Evolutionary conservation across 2,888 invertebrate species (phyloP), one percentile per base, ranked within the genome.

Genomic region (Halocaridina rubra): DNA sequence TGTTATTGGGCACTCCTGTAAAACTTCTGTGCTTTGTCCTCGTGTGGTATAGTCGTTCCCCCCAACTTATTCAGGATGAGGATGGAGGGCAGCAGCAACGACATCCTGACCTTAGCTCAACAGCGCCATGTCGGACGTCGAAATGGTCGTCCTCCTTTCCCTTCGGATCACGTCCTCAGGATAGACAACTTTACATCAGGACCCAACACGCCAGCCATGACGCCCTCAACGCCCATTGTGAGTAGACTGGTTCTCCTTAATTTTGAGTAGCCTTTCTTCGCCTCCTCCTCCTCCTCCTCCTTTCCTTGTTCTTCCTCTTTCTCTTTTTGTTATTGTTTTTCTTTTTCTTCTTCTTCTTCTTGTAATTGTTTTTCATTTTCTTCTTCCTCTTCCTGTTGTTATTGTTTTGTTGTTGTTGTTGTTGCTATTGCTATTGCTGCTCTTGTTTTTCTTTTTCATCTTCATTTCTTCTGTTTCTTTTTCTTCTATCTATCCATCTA

Each of bases 171-270:
- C 8, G 81, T 85, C 33, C 71, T 87, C 8, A 53, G 82, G 71
- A 87, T 87, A n/a, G 87, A 87, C 72, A 87, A 87, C 76, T 87
- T 82, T 77, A 87, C 87, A 10, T 71, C 86, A 0, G 80, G 77
- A 5, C 53, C 84, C 10, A 32, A 53, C 19, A 61, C 86, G 16
- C 86, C 81, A 13, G n/a, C 61, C 39, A 53, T 32, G 61, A 33
- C 71, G 16, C 86, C 86, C 22, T 46, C 77, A 2, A 32, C 76
- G 22, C 69, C 74, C 7, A 57, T 53, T 75, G 84, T 82, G 16
- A 79, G 79, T 27, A 29, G 2, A 0, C 0, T 10, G 13, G 46
- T 46, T 46, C 8, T n/a, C n/a, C n/a, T n/a, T n/a, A n/a, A n/a
- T n/a, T n/a, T n/a, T 46, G 46, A 46, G 10, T 8, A 46, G 10